phyloP scores from a whole-genome alignment of 2,113 vertebrate genomes.

The Astur gentilis region DNA sequence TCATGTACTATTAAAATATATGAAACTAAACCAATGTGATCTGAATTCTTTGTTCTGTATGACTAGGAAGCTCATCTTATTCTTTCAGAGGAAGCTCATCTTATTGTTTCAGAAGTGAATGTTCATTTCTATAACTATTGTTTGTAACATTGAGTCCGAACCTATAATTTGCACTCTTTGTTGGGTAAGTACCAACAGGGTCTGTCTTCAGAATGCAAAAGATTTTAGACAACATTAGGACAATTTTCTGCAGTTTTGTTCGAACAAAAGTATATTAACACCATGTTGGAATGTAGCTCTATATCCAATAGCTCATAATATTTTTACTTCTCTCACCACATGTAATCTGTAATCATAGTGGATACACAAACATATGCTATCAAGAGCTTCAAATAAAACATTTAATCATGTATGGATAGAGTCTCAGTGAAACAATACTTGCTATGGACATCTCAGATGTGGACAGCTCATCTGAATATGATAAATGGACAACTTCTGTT shows the following conservation, averaged over 20 bases:
- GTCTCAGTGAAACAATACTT: not conserved
- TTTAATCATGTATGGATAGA: not conserved
- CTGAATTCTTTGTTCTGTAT: not conserved
- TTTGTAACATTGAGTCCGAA: not conserved
- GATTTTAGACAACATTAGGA: not conserved
- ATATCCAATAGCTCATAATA: not conserved
- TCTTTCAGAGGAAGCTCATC: not conserved
- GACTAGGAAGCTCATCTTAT: not conserved
- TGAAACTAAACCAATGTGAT: not conserved
- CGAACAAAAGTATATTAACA: not conserved
- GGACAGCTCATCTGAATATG: not conserved
- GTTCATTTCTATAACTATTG: not conserved
- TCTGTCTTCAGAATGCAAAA: not conserved
- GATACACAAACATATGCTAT: not conserved
- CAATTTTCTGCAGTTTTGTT: not conserved
- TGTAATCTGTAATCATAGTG: not conserved
- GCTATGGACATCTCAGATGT: not conserved
- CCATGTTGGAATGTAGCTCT: not conserved
- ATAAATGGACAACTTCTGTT: not conserved
- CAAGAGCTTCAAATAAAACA: not conserved
- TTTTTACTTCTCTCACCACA: not conserved
- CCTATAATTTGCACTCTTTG: not conserved
- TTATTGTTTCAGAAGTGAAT: not conserved
- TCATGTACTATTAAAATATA: not conserved
- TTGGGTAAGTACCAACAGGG: not conserved